Percentiles rank a stretch among this genome's conserved stretches.
Evolutionary conservation across 2,888 invertebrate species (phyloP).

Genomic region (Apamea monoglypha): DNA sequence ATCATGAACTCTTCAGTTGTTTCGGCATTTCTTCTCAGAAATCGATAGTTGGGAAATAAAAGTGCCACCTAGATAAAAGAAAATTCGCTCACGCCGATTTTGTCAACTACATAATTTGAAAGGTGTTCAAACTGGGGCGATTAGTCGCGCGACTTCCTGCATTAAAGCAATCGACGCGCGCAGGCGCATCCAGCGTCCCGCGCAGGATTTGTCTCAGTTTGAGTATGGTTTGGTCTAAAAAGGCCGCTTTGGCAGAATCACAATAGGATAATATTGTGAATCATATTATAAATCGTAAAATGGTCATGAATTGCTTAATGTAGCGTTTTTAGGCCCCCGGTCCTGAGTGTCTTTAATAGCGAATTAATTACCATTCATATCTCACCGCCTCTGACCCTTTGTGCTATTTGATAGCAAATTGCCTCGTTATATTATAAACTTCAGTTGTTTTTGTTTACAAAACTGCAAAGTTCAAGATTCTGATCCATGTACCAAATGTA

Average conservation of each 20-base stretch:
- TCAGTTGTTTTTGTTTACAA: slow-evolving; percentile 22
- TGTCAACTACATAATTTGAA: no score
- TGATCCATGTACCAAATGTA: background rate
- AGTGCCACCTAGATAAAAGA: background rate
- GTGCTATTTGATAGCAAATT: slow-evolving; percentile 9
- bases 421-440: background rate
- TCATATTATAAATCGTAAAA: no score
- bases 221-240: no score
- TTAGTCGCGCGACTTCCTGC: no score
- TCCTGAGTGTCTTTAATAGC: background rate
- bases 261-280: no score
- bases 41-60: background rate
- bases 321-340: no score
- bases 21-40: background rate
- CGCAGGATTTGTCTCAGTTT: background rate
- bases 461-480: slow-evolving; percentile 20
- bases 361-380: slow-evolving; percentile 3
- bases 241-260: no score
- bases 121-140: no score
- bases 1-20: background rate
- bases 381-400: background rate
- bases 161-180: no score
- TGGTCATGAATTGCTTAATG: no score
- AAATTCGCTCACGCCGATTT: background rate
- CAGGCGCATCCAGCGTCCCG: background rate